phyloP scores from a whole-genome alignment of 2,888 invertebrate genomes.

The Saturnia pavonia region DNA sequence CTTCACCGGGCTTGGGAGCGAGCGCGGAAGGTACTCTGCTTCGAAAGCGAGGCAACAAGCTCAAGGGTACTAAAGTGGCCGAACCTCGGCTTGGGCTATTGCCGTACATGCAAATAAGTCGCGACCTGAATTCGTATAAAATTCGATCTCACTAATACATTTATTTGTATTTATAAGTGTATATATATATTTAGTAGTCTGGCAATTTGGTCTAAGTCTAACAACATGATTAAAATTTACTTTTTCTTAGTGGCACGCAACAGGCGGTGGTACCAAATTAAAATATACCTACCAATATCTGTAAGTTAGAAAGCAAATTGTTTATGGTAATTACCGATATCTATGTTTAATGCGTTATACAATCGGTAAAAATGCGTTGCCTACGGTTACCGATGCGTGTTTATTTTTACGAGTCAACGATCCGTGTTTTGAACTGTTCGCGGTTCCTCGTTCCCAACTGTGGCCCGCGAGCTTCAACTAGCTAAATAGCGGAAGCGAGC shows the following conservation, averaged over 20 bases:
- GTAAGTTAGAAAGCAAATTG: not conserved
- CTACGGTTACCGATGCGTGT: constrained; percentile 50
- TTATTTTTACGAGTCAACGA: constrained; percentile 64
- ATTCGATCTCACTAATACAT: too few relatives aligned
- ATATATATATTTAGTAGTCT: too few relatives aligned
- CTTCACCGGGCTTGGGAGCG: too few relatives aligned
- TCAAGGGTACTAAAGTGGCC: too few relatives aligned
- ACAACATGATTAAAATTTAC: not conserved
- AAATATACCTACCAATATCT: not conserved
- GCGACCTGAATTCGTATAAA: too few relatives aligned
- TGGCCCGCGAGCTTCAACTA: constrained; percentile 39
- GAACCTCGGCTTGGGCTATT: too few relatives aligned
- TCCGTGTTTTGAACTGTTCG: constrained; percentile 49
- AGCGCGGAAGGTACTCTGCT: too few relatives aligned
- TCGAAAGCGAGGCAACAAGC: too few relatives aligned
- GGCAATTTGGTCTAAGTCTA: too few relatives aligned
- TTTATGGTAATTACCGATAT: not conserved
- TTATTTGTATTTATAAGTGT: too few relatives aligned
- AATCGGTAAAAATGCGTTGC: constrained; percentile 21
- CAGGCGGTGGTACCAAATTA: not conserved
- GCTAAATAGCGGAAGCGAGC: constrained; percentile 66
- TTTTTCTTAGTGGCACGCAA: not conserved
- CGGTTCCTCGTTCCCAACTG: constrained; percentile 48
- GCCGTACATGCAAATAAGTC: too few relatives aligned
- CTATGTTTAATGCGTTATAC: not conserved